A percentile compares a stretch with the other conserved stretches of the same genome.
Evolutionary conservation across 2,113 vertebrate genomes (phyloP).

Genomic region (Psettodes erumei): DNA sequence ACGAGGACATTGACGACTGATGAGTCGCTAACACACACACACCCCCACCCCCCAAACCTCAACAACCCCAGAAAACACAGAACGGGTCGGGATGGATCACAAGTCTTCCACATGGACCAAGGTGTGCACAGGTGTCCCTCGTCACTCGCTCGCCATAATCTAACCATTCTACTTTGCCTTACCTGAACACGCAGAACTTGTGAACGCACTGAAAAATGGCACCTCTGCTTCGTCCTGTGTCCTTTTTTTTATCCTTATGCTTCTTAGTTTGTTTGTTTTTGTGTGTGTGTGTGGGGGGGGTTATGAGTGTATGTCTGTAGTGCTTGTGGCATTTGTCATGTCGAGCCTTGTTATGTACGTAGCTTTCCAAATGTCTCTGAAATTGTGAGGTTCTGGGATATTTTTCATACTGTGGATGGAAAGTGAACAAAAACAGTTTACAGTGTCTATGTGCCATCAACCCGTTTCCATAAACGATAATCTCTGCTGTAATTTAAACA

Average conservation of each 20-base stretch:
- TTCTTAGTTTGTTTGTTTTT: neutral
- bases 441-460: neutral
- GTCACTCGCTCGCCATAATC: constrained; percentile 34
- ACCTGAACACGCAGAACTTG: neutral
- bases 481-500: neutral
- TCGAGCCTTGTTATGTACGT: neutral
- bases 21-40: no score
- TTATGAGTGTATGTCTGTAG: neutral
- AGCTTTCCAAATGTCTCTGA: neutral
- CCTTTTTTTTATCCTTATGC: neutral
- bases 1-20: constrained; percentile 71
- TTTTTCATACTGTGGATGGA: no score
- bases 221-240: constrained; percentile 15
- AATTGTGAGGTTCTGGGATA: neutral
- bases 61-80: constrained; percentile 5
- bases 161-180: constrained; percentile 53
- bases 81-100: constrained; percentile 33
- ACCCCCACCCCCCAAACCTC: neutral
- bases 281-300: neutral
- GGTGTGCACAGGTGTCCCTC: constrained; percentile 36
- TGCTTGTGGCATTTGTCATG: neutral
- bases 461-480: neutral
- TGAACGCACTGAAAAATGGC: constrained; percentile 35
- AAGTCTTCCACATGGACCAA: constrained; percentile 54
- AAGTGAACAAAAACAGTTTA: neutral